A percentile compares a stretch with the other conserved stretches of the same genome.
These are phyloP conservation scores for Luehdorfia chinensis DNA, from an alignment of 1,140 invertebrate genomes.

Conservation along the genomic window DNA sequence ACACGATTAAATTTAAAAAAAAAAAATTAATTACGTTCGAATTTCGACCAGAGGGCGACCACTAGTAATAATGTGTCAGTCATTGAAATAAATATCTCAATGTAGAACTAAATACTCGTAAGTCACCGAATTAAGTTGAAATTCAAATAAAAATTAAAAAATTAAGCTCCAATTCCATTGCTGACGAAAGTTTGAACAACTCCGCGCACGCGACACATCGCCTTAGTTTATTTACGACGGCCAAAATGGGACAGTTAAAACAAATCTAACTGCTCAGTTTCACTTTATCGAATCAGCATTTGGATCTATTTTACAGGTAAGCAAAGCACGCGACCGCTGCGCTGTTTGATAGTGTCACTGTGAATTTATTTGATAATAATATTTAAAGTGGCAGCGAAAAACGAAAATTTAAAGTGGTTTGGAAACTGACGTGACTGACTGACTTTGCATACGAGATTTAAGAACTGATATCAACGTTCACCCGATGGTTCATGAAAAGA, in stretches of 20 bases:
- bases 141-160: too few relatives aligned
- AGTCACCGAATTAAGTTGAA: too few relatives aligned
- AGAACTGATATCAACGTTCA: too few relatives aligned
- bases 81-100: too few relatives aligned
- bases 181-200: conserved; percentile 19
- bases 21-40: too few relatives aligned
- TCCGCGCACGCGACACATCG: conserved; percentile 19
- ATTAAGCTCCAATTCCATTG: neutral
- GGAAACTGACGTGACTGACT: too few relatives aligned
- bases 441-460: too few relatives aligned
- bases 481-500: too few relatives aligned
- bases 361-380: conserved; percentile 13
- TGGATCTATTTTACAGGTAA: conserved; percentile 23
- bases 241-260: conserved; percentile 23
- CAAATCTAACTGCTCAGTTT: conserved; percentile 33
- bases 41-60: too few relatives aligned
- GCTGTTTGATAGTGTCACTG: conserved; percentile 20
- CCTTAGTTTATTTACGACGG: conserved; percentile 21
- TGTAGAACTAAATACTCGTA: too few relatives aligned
- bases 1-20: too few relatives aligned
- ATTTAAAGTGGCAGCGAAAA: neutral
- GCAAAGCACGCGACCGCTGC: conserved; percentile 21
- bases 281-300: conserved; percentile 38
- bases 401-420: neutral
- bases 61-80: too few relatives aligned